These are phyloP conservation scores for Dallia pectoralis DNA, from an alignment of 2,797 vertebrate species.

Conservation along the genomic window DNA sequence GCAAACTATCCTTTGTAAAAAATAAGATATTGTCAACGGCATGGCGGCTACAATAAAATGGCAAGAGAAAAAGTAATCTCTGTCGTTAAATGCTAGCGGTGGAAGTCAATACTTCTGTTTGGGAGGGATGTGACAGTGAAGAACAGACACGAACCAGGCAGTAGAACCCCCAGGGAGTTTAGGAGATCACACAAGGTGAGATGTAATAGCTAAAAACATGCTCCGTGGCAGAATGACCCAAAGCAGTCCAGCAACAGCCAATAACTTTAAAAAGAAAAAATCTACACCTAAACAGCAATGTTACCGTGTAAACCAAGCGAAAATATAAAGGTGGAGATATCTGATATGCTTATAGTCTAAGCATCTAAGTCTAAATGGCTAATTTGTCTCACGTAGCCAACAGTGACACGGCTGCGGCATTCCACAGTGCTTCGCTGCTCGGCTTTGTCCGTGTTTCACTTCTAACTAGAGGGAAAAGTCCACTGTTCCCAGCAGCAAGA, in stretches of 20 bases:
- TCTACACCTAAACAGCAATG: not conserved
- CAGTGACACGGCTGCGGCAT: slow-evolving; percentile 53
- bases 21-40: slow-evolving; percentile 45
- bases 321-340: slow-evolving; percentile 41
- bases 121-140: slow-evolving; percentile 19
- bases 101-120: slow-evolving; percentile 14
- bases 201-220: too few species aligned
- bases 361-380: slow-evolving; percentile 62
- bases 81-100: slow-evolving; percentile 34
- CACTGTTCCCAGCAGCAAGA: slow-evolving; percentile 68
- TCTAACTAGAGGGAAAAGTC: slow-evolving; percentile 66
- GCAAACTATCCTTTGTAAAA: slow-evolving; percentile 47
- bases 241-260: not conserved
- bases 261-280: not conserved
- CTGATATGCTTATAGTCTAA: slow-evolving; percentile 53
- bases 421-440: slow-evolving; percentile 61
- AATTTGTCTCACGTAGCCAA: slow-evolving; percentile 65
- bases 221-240: not conserved
- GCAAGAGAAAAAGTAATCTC: slow-evolving; percentile 21
- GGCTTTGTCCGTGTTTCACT: slow-evolving; percentile 10
- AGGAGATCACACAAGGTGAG: slow-evolving; percentile 11
- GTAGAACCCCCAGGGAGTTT: slow-evolving; percentile 15
- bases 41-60: slow-evolving; percentile 26
- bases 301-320: not conserved
- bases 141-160: slow-evolving; percentile 19